These are phyloP conservation scores for Noctua comes DNA, from an alignment of 2,888 invertebrate genomes.

Conservation along the genomic window DNA sequence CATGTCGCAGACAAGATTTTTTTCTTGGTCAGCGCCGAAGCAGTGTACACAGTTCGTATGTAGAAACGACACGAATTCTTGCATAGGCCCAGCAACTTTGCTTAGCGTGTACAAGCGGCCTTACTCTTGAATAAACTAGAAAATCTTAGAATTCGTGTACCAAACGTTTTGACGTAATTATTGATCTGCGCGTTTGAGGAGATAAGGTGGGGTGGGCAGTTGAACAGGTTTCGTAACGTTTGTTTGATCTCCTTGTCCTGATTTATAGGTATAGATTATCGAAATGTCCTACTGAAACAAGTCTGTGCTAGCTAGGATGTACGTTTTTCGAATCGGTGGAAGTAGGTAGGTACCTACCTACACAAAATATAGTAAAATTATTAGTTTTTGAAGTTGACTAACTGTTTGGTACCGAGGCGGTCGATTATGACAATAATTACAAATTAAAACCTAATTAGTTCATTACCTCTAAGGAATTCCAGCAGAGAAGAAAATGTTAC, in stretches of 20 bases:
- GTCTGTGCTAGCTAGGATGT: background rate
- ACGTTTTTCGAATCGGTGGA: background rate
- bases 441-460: background rate
- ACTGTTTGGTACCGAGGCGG: background rate
- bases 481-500: background rate
- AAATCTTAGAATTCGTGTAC: too few relatives aligned
- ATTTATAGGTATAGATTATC: background rate
- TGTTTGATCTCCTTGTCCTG: conserved; percentile 7
- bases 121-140: too few relatives aligned
- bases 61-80: too few relatives aligned
- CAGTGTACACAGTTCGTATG: too few relatives aligned
- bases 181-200: conserved; percentile 6
- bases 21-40: too few relatives aligned
- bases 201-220: conserved; percentile 23
- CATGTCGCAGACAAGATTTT: too few relatives aligned
- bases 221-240: conserved; percentile 1
- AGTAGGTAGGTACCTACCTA: too few relatives aligned
- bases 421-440: background rate
- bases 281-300: background rate
- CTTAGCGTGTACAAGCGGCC: too few relatives aligned
- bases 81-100: too few relatives aligned
- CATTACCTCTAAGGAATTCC: background rate
- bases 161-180: background rate
- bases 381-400: background rate
- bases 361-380: background rate